Evolutionary conservation across 2,888 invertebrate species (phyloP).

Genomic region (Chaetoderma sp.): DNA sequence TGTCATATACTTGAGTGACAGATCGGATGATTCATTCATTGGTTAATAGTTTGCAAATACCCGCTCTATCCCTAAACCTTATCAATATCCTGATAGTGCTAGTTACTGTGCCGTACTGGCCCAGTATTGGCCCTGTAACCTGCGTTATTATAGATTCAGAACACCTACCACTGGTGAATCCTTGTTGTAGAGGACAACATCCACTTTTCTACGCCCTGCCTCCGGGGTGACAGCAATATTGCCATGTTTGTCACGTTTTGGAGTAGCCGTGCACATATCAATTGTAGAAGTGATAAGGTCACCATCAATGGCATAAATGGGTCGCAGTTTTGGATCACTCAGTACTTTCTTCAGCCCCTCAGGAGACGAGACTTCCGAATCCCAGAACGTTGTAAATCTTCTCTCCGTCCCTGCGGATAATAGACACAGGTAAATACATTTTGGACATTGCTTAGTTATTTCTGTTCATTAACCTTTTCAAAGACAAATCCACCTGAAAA

Average conservation of each 20-base stretch:
- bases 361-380: conserved; percentile 42
- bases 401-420: conserved; percentile 52
- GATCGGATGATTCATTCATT: too few relatives aligned
- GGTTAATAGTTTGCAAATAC: too few relatives aligned
- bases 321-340: conserved; percentile 43
- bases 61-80: too few relatives aligned
- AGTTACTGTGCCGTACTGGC: too few relatives aligned
- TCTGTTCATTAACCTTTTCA: too few relatives aligned
- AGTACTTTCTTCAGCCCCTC: conserved; percentile 44
- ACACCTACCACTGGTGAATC: conserved; percentile 45
- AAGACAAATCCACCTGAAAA: too few relatives aligned
- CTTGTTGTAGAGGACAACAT: conserved; percentile 47
- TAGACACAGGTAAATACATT: too few relatives aligned
- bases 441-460: too few relatives aligned
- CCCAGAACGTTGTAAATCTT: conserved; percentile 40
- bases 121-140: too few relatives aligned
- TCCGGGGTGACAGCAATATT: conserved; percentile 35
- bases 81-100: too few relatives aligned
- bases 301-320: conserved; percentile 47
- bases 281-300: conserved; percentile 44
- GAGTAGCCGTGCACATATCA: conserved; percentile 36
- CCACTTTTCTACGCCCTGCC: conserved; percentile 51
- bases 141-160: too few relatives aligned
- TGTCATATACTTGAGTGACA: too few relatives aligned
- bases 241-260: conserved; percentile 40